Percentiles rank a stretch among this genome's conserved stretches.
phyloP scores from a whole-genome alignment of 2,888 invertebrate species.

The Ochropleura plecta region DNA sequence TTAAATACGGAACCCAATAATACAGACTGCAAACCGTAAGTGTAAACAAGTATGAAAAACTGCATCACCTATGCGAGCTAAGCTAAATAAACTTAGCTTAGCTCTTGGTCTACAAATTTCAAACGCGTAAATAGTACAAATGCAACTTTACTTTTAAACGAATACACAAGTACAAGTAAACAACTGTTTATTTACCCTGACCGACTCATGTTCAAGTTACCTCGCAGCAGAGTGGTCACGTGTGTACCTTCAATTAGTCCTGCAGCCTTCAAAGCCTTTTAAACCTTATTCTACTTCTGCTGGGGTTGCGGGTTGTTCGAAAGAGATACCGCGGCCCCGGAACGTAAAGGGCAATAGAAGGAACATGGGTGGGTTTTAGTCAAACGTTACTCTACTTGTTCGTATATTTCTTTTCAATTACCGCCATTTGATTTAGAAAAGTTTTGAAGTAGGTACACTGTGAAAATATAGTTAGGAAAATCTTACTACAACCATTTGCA shows the following conservation, averaged over 20 bases:
- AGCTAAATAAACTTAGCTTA: no score
- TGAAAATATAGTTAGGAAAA: not conserved
- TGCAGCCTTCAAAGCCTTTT: constrained; percentile 29
- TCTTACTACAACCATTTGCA: not conserved
- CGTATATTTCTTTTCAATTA: constrained; percentile 20
- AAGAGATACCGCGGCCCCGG: no score
- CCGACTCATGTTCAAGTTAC: constrained; percentile 1
- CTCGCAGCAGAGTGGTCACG: constrained; percentile 23
- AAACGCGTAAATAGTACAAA: not conserved
- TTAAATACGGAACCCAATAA: no score
- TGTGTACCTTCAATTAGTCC: constrained; percentile 14
- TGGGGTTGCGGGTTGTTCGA: no score
- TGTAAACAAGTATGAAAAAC: no score
- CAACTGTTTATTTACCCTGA: constrained; percentile 6
- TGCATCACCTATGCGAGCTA: no score
- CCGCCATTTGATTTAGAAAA: constrained; percentile 1
- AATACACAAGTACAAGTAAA: not conserved
- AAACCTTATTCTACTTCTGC: not conserved
- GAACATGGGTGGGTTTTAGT: no score
- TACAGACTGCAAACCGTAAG: no score
- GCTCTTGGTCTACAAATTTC: no score
- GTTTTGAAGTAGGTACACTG: not conserved
- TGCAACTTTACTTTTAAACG: not conserved
- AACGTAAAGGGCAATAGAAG: no score
- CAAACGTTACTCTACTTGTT: constrained; percentile 1